Percentiles rank a stretch among this genome's conserved stretches.
Conservation (phyloP, 2,113 vertebrate species). For the Pachypanchax playfairii region DNA sequence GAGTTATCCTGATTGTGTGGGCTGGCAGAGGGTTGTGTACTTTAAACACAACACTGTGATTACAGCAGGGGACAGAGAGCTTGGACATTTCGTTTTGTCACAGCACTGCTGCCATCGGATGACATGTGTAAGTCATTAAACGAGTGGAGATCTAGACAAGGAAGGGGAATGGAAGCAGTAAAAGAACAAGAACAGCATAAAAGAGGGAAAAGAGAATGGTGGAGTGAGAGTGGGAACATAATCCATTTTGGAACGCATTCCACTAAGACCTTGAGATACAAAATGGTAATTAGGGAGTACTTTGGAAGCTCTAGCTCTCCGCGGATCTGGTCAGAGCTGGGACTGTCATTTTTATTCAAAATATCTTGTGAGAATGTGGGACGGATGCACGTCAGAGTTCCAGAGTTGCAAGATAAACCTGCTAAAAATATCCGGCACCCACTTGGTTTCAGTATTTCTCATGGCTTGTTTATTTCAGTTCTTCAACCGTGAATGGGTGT, state of each 20-base stretch:
- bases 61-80: conserved; percentile 32
- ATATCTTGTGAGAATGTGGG: conserved; percentile 56
- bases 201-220: conserved; percentile 31
- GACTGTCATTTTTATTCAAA: conserved; percentile 61
- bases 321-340: conserved; percentile 46
- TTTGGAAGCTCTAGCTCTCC: conserved; percentile 59
- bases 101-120: conserved; percentile 33
- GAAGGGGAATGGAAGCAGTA: conserved; percentile 45
- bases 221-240: conserved; percentile 61
- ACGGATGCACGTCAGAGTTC: conserved; percentile 71
- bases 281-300: conserved; percentile 74
- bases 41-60: conserved; percentile 54
- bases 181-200: conserved; percentile 38
- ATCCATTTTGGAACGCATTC: conserved; percentile 76
- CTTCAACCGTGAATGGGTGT: conserved; percentile 60
- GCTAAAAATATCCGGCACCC: conserved; percentile 60
- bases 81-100: conserved; percentile 53
- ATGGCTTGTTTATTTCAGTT: conserved; percentile 68
- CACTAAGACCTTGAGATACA: conserved; percentile 68
- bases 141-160: conserved; percentile 36
- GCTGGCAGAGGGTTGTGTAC: conserved; percentile 52
- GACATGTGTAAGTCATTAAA: conserved; percentile 77
- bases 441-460: conserved; percentile 55
- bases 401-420: conserved; percentile 65
- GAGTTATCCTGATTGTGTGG: conserved; percentile 48